phyloP scores from a whole-genome alignment of 2,113 vertebrate species.

The Bettongia penicillata region DNA sequence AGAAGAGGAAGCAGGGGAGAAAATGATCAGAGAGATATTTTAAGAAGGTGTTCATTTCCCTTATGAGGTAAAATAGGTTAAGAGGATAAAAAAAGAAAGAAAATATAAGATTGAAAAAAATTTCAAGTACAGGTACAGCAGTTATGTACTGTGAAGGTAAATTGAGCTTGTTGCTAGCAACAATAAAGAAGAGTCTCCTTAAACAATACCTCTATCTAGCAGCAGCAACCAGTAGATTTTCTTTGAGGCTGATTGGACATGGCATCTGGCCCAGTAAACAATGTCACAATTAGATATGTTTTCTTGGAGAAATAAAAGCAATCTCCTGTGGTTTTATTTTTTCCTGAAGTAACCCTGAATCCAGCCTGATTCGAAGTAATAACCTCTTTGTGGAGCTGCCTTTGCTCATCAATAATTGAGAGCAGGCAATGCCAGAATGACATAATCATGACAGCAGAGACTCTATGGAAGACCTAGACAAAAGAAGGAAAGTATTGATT shows the following conservation, averaged over 20 bases:
- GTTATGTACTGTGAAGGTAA: constrained; percentile 61
- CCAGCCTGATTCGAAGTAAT: constrained; percentile 52
- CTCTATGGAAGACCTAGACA: constrained; percentile 35
- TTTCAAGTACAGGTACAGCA: constrained; percentile 44
- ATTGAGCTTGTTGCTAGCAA: constrained; percentile 53
- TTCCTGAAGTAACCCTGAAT: constrained; percentile 24
- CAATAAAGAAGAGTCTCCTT: constrained; percentile 44
- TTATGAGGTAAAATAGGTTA: constrained; percentile 63
- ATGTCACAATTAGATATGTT: constrained; percentile 66
- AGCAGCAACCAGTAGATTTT: constrained; percentile 50
- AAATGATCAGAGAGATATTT: constrained; percentile 34
- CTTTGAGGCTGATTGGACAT: constrained; percentile 73
- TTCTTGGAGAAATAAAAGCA: constrained; percentile 67
- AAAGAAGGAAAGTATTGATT: constrained; percentile 36
- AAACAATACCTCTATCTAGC: constrained; percentile 59
- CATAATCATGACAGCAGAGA: not conserved
- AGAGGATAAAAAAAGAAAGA: constrained; percentile 43
- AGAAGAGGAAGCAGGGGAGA: not conserved
- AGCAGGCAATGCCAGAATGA: constrained; percentile 13
- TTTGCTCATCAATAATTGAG: constrained; percentile 72
- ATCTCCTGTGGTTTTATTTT: constrained; percentile 46
- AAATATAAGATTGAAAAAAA: constrained; percentile 45
- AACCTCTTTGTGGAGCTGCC: constrained; percentile 52
- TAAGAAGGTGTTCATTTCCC: constrained; percentile 61
- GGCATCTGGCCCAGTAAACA: constrained; percentile 65